A percentile compares a stretch with the other conserved stretches of the same genome.
Evolutionary conservation across 2,888 invertebrate genomes (phyloP).

Genomic region (Anorthoa munda): DNA sequence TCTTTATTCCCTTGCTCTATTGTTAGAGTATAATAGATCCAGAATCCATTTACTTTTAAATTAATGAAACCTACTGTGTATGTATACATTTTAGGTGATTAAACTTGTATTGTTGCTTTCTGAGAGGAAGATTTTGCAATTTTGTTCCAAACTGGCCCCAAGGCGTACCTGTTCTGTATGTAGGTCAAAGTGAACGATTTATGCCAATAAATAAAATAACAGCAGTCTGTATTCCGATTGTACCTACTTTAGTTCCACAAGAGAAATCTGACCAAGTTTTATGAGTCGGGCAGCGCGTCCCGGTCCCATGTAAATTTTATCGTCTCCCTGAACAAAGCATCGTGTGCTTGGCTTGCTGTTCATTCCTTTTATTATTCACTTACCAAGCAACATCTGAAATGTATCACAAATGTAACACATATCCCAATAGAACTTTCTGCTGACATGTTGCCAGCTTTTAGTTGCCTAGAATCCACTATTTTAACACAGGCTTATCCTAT

Average conservation of each 20-base stretch:
- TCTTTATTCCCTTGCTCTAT: conserved; percentile 71
- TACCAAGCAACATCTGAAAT: conserved; percentile 73
- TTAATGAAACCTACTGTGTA: conserved; percentile 59
- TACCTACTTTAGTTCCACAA: conserved; percentile 60
- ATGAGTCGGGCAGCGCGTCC: conserved; percentile 72
- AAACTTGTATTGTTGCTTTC: conserved; percentile 37
- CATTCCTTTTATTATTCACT: conserved; percentile 75
- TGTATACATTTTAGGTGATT: conserved; percentile 52
- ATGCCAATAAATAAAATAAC: conserved; percentile 64
- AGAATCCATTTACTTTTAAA: conserved; percentile 69
- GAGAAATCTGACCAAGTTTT: conserved; percentile 75
- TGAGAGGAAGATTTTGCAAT: conserved; percentile 36
- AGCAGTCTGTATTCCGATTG: conserved; percentile 62
- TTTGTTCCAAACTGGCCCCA: conserved; percentile 22
- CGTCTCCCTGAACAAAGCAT: conserved; percentile 74
- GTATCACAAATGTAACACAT: conserved; percentile 57
- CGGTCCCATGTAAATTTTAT: conserved; percentile 84
- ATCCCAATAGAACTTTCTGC: conserved; percentile 31
- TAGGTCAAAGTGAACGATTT: conserved; percentile 57
- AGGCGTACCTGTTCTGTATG: conserved; percentile 46
- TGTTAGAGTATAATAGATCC: conserved; percentile 71
- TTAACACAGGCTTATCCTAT: conserved; percentile 30
- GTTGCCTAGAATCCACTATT: conserved; percentile 18
- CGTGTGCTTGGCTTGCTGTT: conserved; percentile 69
- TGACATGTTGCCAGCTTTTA: conserved; percentile 21